phyloP scores from a whole-genome alignment of 2,797 vertebrate species.

The Gymnothorax javanicus region DNA sequence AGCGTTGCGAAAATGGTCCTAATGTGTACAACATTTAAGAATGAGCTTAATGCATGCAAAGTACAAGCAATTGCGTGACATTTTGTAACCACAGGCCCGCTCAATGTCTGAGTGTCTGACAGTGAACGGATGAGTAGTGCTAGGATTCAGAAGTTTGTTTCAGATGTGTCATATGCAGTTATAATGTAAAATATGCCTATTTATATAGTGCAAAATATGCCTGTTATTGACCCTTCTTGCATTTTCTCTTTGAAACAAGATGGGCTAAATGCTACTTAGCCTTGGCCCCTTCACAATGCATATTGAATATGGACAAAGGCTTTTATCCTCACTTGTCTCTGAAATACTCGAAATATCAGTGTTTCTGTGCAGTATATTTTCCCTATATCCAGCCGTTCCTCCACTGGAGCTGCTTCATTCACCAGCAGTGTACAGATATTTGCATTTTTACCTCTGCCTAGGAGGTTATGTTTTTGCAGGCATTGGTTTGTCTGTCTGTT shows the following conservation, averaged over 20 bases:
- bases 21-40: neutral
- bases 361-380: neutral
- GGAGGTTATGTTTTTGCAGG: too few species aligned
- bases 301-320: neutral
- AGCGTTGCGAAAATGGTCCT: neutral
- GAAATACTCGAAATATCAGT: neutral
- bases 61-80: neutral
- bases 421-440: too few species aligned
- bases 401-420: neutral
- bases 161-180: neutral
- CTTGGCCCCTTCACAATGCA: neutral
- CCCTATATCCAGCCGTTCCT: neutral
- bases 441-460: neutral
- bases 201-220: neutral
- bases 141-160: neutral
- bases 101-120: neutral
- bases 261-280: too few species aligned
- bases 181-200: neutral
- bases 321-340: neutral
- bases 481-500: too few species aligned
- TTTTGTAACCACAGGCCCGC: neutral
- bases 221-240: neutral
- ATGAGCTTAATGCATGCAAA: neutral
- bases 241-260: neutral
- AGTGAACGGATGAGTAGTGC: neutral